A percentile compares a stretch with the other conserved stretches of the same genome.
Evolutionary conservation across 2,113 vertebrate genomes (phyloP).

Genomic region (Albula goreensis): DNA sequence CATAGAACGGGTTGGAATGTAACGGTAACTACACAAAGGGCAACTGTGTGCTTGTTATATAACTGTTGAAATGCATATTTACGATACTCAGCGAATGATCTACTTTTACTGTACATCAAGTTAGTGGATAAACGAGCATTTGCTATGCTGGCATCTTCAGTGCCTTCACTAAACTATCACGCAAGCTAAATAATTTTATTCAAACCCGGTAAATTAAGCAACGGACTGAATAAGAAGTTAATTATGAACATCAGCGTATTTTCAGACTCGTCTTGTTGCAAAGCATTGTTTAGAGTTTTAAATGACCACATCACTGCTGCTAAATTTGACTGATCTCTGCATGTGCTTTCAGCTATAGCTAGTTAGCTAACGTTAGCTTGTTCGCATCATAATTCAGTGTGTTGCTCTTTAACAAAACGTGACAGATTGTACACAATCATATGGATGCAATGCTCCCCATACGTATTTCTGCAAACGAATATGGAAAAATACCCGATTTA

Average conservation of each 20-base stretch:
- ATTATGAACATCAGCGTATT: too few relatives aligned
- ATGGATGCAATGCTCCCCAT: neutral
- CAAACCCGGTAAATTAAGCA: neutral
- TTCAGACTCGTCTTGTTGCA: neutral
- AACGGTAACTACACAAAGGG: too few relatives aligned
- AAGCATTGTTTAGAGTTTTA: neutral
- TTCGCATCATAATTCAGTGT: neutral
- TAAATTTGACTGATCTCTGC: neutral
- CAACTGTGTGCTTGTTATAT: too few relatives aligned
- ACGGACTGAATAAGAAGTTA: neutral
- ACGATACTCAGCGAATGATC: too few relatives aligned
- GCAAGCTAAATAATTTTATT: neutral
- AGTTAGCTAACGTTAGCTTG: neutral
- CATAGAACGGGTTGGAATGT: too few relatives aligned
- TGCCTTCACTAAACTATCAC: neutral
- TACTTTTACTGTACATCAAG: too few relatives aligned
- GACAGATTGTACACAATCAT: neutral
- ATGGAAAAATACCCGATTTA: neutral
- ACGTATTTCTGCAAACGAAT: slow-evolving; percentile 1
- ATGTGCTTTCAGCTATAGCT: neutral
- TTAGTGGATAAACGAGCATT: neutral
- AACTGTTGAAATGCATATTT: too few relatives aligned
- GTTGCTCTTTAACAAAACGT: neutral
- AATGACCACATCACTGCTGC: neutral
- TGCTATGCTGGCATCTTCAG: neutral